Base-by-base conservation (phyloP, 2,113 vertebrate genomes). In the Atrichornis clamosus region DNA sequence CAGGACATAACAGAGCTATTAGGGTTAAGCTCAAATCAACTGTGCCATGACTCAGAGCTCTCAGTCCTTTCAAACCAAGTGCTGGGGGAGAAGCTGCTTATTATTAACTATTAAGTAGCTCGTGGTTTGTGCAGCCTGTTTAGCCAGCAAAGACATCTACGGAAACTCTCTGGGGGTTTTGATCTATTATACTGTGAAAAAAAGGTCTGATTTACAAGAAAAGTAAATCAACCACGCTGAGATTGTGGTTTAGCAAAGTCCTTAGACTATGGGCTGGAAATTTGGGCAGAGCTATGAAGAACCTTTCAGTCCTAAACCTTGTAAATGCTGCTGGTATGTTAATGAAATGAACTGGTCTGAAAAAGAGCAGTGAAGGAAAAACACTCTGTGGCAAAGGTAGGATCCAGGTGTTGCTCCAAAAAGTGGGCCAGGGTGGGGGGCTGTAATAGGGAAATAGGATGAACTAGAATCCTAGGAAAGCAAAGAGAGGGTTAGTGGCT, bases 1-100 rank as follows among this genome's bases (percentile, higher is more conserved):
- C 67, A 15, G 32, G 41, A 76, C 87, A 84, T 92, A 83, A 87
- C 90, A 96, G 81, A 85, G 47, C 92, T 95, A 89, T 93, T 96
- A 95, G 95, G 85, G 95, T 97, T 93, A 97, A 97, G 85, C 94
- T 92, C 90, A 93, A 95, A 94, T 96, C 95, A 90, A 93, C 89
- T 92, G 75, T 75, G 81, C 84, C 46, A 35, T 97, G 96, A 97
- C 83, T 95, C 95, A 97, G 95, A 91, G 89, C 82, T 92, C 80
- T 81, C 76, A 93, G 93, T 69, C 69, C 76, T 97, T 94, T 95
- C 90, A 95, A 77, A 93, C 65, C 86, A 78, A 96, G 90, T 87
- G 90, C 32, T 93, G 87, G 22, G 58, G 64, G 55, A 92, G 89
- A 92, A 94, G 82, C 73, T 84, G 78, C 23, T 75, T 77, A 22